Conservation (phyloP, 2,888 invertebrate genomes). For the Incurvaria masculella region DNA sequence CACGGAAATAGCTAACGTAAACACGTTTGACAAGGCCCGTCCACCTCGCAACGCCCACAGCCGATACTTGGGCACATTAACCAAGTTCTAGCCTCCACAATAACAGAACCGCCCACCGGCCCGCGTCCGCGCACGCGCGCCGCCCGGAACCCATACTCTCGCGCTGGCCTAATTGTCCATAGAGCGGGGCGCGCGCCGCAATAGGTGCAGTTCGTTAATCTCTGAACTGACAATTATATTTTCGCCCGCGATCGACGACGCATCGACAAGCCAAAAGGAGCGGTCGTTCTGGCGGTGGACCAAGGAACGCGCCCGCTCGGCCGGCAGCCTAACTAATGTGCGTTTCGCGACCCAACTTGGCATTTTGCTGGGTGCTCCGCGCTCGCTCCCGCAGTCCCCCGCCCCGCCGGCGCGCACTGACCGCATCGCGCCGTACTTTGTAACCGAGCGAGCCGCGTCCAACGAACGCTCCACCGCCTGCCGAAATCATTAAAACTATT, state of each 20-base stretch:
- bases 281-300: slow-evolving; percentile 52
- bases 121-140: background rate
- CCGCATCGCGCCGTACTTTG: slow-evolving; percentile 1
- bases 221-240: slow-evolving; percentile 53
- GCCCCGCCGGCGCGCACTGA: slow-evolving; percentile 15
- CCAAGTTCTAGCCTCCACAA: background rate
- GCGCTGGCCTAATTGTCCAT: background rate
- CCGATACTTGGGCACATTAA: background rate
- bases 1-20: background rate
- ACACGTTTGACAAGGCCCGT: background rate
- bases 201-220: slow-evolving; percentile 47
- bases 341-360: slow-evolving; percentile 50
- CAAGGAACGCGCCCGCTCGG: slow-evolving; percentile 49
- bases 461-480: background rate
- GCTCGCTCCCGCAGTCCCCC: no score
- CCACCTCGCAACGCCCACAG: background rate
- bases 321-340: slow-evolving; percentile 44
- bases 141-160: no score
- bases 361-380: slow-evolving; percentile 32
- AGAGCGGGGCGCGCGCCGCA: background rate
- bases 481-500: background rate
- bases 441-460: slow-evolving; percentile 1
- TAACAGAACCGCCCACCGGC: background rate
- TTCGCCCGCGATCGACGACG: slow-evolving; percentile 35
- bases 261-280: slow-evolving; percentile 55